These are phyloP conservation scores for Oreortyx pictus DNA, from an alignment of 2,797 vertebrate genomes.

Conservation along the genomic window DNA sequence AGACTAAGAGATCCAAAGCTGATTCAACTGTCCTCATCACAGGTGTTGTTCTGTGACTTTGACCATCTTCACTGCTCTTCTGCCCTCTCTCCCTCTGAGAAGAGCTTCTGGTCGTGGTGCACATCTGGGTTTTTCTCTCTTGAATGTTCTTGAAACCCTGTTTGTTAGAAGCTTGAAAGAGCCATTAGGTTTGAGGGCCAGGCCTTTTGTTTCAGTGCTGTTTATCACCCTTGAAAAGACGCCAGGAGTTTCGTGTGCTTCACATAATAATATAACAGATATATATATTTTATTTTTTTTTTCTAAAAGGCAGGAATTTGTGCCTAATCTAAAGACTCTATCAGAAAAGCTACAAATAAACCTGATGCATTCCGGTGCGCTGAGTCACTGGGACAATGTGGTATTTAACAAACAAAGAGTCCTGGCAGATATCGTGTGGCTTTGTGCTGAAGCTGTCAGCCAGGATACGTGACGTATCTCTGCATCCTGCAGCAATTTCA, in stretches of 20 bases:
- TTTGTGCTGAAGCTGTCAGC: constrained; percentile 15
- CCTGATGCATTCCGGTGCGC: background rate
- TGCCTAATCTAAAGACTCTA: constrained; percentile 1
- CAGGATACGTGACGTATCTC: background rate
- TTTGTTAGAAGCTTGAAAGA: background rate
- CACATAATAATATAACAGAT: background rate
- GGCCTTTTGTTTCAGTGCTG: background rate
- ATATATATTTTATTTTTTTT: background rate
- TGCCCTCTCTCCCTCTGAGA: background rate
- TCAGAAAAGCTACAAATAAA: constrained; percentile 31
- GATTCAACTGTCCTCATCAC: background rate
- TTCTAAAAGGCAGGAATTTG: background rate
- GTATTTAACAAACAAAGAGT: background rate
- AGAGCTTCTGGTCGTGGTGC: background rate
- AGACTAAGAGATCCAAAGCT: background rate
- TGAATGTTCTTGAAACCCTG: background rate
- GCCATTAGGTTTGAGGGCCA: background rate
- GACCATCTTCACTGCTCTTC: background rate
- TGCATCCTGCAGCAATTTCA: background rate
- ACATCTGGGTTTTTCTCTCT: accelerated
- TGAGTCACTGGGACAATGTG: background rate
- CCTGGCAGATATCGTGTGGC: background rate
- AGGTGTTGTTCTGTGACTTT: background rate
- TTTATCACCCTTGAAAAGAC: background rate
- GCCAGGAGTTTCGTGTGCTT: background rate